phyloP scores from a whole-genome alignment of 2,113 vertebrate species.

The Nycticorax nycticorax region DNA sequence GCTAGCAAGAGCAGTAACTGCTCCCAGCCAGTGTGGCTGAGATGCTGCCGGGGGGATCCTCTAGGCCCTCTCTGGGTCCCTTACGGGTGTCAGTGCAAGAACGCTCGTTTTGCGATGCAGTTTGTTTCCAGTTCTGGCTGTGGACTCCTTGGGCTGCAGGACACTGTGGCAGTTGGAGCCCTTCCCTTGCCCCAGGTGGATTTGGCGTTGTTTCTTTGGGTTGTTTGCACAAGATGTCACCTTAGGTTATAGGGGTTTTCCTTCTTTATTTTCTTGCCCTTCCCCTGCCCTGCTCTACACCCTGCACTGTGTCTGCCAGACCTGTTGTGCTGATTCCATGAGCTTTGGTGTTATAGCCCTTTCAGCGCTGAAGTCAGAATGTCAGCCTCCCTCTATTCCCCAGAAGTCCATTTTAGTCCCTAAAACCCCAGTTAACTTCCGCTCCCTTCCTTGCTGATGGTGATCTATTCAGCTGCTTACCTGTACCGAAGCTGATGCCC shows the following conservation, averaged over 20 bases:
- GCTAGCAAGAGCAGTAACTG: background rate
- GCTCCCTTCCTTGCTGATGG: background rate
- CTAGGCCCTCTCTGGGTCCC: background rate
- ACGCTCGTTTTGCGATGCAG: accelerated
- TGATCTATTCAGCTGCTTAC: background rate
- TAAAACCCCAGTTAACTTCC: background rate
- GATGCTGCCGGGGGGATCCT: background rate
- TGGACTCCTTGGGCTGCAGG: background rate
- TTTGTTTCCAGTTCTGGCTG: background rate
- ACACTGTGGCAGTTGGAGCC: background rate
- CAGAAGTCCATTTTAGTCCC: background rate
- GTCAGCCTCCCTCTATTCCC: background rate
- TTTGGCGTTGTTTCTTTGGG: background rate
- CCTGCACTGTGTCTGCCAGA: background rate
- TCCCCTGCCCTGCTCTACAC: background rate
- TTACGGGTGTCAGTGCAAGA: background rate
- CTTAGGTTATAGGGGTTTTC: background rate
- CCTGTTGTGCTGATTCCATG: background rate
- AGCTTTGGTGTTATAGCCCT: background rate
- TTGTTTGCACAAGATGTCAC: background rate
- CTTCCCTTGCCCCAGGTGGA: background rate
- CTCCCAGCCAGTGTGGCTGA: background rate
- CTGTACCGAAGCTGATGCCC: background rate
- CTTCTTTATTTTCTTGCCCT: background rate
- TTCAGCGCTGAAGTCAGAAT: background rate